Conservation (phyloP, 2,797 vertebrate genomes). For the Adrianichthys oophorus region DNA sequence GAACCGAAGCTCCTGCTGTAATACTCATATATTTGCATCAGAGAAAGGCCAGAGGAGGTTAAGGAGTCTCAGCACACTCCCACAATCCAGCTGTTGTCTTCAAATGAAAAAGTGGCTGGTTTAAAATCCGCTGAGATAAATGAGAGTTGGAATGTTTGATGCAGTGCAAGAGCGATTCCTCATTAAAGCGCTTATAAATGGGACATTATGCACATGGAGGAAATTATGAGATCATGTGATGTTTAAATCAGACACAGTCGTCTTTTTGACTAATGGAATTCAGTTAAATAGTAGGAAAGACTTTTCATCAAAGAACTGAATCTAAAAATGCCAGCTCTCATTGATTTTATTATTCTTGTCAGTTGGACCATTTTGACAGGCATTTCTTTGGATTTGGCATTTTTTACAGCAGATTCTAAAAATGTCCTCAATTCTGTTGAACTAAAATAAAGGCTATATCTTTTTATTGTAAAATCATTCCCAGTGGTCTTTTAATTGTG, state of each 20-base stretch:
- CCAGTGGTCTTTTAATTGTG: no score
- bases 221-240: neutral
- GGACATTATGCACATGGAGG: neutral
- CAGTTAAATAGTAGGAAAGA: neutral
- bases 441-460: no score
- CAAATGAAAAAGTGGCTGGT: conserved; percentile 9
- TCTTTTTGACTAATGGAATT: conserved; percentile 1
- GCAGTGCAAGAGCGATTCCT: neutral
- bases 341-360: no score
- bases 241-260: neutral
- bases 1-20: conserved; percentile 33
- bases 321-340: no score
- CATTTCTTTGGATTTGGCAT: no score
- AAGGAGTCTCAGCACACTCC: conserved; percentile 29
- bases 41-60: conserved; percentile 33
- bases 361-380: no score
- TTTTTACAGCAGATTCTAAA: no score
- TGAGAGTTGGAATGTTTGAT: conserved; percentile 2
- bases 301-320: no score
- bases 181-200: neutral
- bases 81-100: conserved; percentile 35
- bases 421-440: no score
- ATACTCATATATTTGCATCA: conserved; percentile 26
- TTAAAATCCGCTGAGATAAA: conserved; percentile 25
- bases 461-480: no score